Evolutionary conservation across 1,140 invertebrate species (phyloP).

Genomic region (Thaumetopoea pityocampa): DNA sequence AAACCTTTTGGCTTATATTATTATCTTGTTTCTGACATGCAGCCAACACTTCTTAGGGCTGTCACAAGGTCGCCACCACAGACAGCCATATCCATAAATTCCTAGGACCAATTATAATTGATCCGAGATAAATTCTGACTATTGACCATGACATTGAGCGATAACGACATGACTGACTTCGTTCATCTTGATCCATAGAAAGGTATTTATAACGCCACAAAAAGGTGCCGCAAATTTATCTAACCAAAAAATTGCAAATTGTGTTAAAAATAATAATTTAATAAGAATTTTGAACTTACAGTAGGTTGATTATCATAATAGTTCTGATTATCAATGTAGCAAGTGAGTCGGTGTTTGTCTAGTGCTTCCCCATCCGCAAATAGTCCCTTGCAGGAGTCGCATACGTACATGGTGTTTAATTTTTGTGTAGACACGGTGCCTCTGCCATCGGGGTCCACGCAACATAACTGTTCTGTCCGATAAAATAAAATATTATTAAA

Average conservation of each 20-base stretch:
- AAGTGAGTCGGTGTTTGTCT: constrained; percentile 45
- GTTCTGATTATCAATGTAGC: constrained; percentile 29
- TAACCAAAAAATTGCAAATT: background rate
- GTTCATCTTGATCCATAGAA: too few species aligned
- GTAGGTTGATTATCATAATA: constrained; percentile 13
- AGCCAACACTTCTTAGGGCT: too few species aligned
- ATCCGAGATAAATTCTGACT: too few species aligned
- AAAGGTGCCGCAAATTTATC: too few species aligned
- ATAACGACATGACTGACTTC: too few species aligned
- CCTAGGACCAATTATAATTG: too few species aligned
- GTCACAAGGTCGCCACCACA: too few species aligned
- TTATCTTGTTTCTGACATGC: too few species aligned
- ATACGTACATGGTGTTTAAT: constrained; percentile 57
- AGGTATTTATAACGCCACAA: too few species aligned
- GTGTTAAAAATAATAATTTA: background rate
- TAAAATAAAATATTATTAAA: constrained; percentile 11
- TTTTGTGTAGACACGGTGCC: constrained; percentile 32
- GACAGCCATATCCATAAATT: too few species aligned
- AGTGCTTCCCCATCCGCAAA: constrained; percentile 53
- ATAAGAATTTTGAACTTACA: background rate
- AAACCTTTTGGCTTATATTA: too few species aligned
- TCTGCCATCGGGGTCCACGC: constrained; percentile 36
- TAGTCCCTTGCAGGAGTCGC: constrained; percentile 54
- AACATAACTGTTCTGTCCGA: constrained; percentile 61
- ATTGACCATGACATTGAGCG: too few species aligned